Evolutionary conservation across 2,113 vertebrate species (phyloP), one percentile per base, ranked within the genome.

Genomic region (Ariopsis seemanni): DNA sequence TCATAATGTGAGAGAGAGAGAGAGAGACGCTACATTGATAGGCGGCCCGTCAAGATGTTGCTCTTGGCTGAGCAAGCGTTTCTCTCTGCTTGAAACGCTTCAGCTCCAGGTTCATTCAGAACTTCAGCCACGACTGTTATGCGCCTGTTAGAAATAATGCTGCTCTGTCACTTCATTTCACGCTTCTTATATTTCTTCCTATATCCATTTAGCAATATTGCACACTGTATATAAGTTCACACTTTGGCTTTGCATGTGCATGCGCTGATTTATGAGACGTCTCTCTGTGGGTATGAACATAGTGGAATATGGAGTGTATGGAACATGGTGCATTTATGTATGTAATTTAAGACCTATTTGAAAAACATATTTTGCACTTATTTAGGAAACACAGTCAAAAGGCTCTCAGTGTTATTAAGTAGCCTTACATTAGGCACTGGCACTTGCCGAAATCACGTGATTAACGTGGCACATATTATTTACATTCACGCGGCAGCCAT

Each of bases 401-500:
- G 83, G 88, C 90, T 91, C 89, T 90, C 82, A 42, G 89, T 85
- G 91, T 92, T 91, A 92, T 91, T 93, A 89, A 67, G 85, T 88
- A 34, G 77, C 83, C 89, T 84, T 50, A 69, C 63, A 65, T 74
- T n/a, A 75, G 27, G 48, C 74, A 82, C 89, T 62, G 48, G 55
- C 50, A 5, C 52, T 78, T 58, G 20, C 52, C 42, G 86, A 82
- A 91, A 82, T 93, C 94, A 94, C 90, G 86, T 94, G 95, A 93
- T 93, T 81, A n/a, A 81, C 90, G 27, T 57, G 57, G 89, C 89
- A 90, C 84, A 89, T 91, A 90, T 92, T 94, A 94, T 95, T 96
- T 94, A 94, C 94, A 94, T 94, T 95, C 86, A 87, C 86, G 90
- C 91, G 90, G 90, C 90, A 85, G 88, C 92, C 71, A 92, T 92